Conservation (phyloP, 2,797 vertebrate species). For the Lophotriccus pileatus region DNA sequence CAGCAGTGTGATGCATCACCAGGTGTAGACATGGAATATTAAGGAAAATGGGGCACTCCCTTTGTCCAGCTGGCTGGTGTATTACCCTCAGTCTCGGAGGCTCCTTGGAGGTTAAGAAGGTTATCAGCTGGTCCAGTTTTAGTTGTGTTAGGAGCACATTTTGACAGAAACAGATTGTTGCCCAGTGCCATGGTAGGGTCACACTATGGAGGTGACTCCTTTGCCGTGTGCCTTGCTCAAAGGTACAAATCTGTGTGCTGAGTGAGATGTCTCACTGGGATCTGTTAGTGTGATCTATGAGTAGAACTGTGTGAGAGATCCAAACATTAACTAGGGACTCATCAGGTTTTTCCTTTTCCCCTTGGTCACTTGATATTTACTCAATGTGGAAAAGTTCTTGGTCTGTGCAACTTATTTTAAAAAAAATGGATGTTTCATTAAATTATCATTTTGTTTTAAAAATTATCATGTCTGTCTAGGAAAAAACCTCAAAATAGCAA, state of each 20-base stretch:
- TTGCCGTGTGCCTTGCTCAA: background rate
- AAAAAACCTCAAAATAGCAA: background rate
- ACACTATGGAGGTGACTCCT: background rate
- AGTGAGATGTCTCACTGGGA: background rate
- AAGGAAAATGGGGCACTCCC: background rate
- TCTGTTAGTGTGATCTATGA: background rate
- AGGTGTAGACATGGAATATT: background rate
- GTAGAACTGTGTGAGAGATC: background rate
- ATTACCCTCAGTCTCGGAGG: accelerated
- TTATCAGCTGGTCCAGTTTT: background rate
- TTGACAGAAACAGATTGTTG: background rate
- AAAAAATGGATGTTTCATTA: background rate
- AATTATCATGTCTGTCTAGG: background rate
- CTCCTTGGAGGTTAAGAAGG: background rate
- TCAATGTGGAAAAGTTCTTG: background rate
- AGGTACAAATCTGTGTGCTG: background rate
- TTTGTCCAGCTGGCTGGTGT: background rate
- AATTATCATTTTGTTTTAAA: background rate
- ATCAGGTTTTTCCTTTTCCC: background rate
- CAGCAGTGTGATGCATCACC: background rate
- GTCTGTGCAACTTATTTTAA: background rate
- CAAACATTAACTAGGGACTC: background rate
- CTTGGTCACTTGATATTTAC: background rate
- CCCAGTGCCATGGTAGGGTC: background rate
- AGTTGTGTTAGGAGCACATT: background rate